Evolutionary conservation across 2,888 invertebrate genomes (phyloP), one percentile per base, ranked within the genome.

Genomic region (Plutella xylostella): DNA sequence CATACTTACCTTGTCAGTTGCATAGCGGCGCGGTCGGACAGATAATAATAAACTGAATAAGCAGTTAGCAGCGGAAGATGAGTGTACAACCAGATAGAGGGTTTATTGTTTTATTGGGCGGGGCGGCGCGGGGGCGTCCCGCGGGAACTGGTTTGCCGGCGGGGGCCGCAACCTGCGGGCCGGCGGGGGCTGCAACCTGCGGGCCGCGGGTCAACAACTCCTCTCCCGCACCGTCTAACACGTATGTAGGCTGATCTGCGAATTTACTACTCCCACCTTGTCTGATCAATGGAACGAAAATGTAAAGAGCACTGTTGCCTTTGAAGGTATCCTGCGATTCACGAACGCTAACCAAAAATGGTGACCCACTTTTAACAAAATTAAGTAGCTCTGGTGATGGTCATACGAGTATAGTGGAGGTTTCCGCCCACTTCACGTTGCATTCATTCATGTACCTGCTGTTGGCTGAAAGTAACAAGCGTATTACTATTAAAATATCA

Each of bases 191-290:
- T n/a, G n/a, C n/a, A n/a, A n/a, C n/a, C n/a, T 65, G 70, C 69
- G 68, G 57, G 11, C 55, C 64, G 62, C 73, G 63, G 75, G 75
- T 77, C 78, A 74, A 67, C 73, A 64, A 69, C 70, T 70, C 72
- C 70, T 68, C 68, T 70, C 61, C 64, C 60, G 66, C 71, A 70
- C 68, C 70, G 17, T 12, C 68, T 66, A 71, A 66, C 73, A 75
- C 71, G 72, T 68, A 71, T 39, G 39, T 39, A 39, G 67, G 66
- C 61, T 60, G 69, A 73, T 75, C 72, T 63, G 71, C 73, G 63
- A 72, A 70, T 68, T 72, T 68, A 61, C 57, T 51, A 56, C 66
- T 56, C 68, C 69, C 61, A 70, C 71, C 61, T 62, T 54, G 30
- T 18, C 41, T 28, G 41, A 41, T 30, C 28, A 18, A 17, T 41